Base-by-base conservation (phyloP, 2,797 vertebrate genomes). In the Peromyscus eremicus region DNA sequence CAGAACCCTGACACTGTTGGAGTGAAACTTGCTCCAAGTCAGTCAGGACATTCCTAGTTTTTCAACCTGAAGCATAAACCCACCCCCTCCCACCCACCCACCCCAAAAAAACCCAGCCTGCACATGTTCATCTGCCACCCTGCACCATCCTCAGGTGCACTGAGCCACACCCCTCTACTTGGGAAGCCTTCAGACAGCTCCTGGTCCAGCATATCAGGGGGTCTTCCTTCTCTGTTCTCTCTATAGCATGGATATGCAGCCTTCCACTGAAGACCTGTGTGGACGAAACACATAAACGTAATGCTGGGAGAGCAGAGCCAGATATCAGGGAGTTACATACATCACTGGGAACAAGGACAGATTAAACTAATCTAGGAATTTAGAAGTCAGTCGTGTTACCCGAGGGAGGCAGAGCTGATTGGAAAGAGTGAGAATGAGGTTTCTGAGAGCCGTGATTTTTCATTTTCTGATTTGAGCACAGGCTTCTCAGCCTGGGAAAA, bases 121-220 rank as follows among this genome's bases (percentile, higher is more conserved):
- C 29, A 5, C 16, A 4, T 10, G 21, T 49, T 21, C 32, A 11
- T 9, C 60, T 0, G 5, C 8, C 32, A 75, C 23, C 6, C 1
- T 4, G 10, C 2, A 10, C 14, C 8, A 11, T 13, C 40, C 1
- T 2, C 34, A 16, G 77, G 4, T 9, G 2, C 23, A 3, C 37
- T n/a, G 73, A 32, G 40, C 37, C 43, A 17, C 17, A 32, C 3
- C 25, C 49, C 37, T 12, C 19, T 19, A 12, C 62, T n/a, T 21
- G 40, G 62, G 43, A 49, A 84, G 32, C 43, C 12, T 13, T 10
- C 1, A 0, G 13, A 7, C 11, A 5, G 5, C 6, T 2, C 4
- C n/a, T 8, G n/a, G 27, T 21, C 25, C 3, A 17, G 6, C 10
- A 19, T 6, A 14, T 4, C 4, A 0, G 57, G 17, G 21, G 0